phyloP scores from a whole-genome alignment of 2,888 invertebrate species.

The Hetaerina titia region DNA sequence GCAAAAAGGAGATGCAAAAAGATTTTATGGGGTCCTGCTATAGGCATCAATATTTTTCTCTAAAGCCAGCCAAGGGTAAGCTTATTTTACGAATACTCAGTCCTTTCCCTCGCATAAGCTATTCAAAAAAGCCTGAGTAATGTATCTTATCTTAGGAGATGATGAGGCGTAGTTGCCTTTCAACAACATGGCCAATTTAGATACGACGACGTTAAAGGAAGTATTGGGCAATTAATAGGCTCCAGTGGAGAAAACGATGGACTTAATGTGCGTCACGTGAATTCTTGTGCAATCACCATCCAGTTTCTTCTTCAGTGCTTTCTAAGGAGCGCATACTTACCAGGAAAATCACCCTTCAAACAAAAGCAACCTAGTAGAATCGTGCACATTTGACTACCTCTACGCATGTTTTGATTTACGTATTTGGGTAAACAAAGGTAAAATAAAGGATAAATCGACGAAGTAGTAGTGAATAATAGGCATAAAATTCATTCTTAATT shows the following conservation, averaged over 20 bases:
- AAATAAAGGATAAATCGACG: too few species aligned
- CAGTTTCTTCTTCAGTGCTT: neutral
- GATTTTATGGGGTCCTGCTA: neutral
- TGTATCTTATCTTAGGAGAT: neutral
- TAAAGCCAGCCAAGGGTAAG: neutral
- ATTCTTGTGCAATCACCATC: neutral
- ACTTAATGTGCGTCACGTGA: neutral
- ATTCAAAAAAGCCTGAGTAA: neutral
- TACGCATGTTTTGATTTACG: too few species aligned
- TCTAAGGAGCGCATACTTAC: neutral
- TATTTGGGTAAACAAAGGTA: too few species aligned
- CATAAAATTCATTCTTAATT: too few species aligned
- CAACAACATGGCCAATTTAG: neutral
- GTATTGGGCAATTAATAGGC: neutral
- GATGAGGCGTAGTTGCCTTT: neutral
- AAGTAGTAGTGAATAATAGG: too few species aligned
- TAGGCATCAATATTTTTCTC: neutral
- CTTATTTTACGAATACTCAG: neutral
- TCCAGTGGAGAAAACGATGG: neutral
- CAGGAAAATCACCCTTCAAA: too few species aligned
- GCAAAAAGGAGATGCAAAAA: neutral
- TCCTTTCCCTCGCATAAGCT: neutral
- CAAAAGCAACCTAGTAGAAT: too few species aligned
- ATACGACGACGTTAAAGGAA: neutral
- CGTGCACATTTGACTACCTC: too few species aligned